Base-by-base conservation (phyloP, 2,113 vertebrate genomes). In the Corythornis vintsioides region DNA sequence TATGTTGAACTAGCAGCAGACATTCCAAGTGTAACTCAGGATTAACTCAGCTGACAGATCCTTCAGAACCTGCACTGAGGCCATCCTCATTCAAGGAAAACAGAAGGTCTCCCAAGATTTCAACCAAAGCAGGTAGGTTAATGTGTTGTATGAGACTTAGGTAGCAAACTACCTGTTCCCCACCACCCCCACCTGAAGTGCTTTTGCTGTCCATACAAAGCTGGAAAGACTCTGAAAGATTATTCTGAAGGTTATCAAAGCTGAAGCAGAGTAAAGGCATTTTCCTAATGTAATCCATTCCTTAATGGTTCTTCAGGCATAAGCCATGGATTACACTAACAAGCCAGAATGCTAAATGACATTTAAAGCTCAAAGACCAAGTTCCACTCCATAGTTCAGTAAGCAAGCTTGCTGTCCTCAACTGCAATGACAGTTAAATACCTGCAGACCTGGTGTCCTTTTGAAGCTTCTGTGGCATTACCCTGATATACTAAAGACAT, bases 191-290 rank as follows among this genome's bases (percentile, higher is more conserved):
- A 73, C 7, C 8, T n/a, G 24, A 82, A 72, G 15, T 26, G 35
- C 26, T 83, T 76, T 90, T 55, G 14, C 20, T 67, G 60, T 48
- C 60, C n/a, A 47, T 7, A 60, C 0, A 10, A 61, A 63, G 60
- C 52, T 47, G 21, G 79, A 75, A 81, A 26, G 33, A 79, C 8
- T 16, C 38, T 31, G 35, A 48, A 74, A 60, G 20, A 65, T 45
- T 89, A 70, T 93, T 79, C 63, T 85, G 71, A 82, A 93, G 42
- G 19, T 28, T 59, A 28, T 65, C 61, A 70, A 82, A 93, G 35
- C 35, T 69, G 57, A 89, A 86, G n/a, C 43, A 56, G 86, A 86
- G 35, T 10, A 11, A 87, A 53, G 35, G 12, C 40, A 85, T 73
- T 57, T 67, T 86, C 60, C 29, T 40, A 50, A 19, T 35, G 25